Evolutionary conservation across 2,888 invertebrate species (phyloP), one percentile per base, ranked within the genome.

Genomic region (Idaea biselata): DNA sequence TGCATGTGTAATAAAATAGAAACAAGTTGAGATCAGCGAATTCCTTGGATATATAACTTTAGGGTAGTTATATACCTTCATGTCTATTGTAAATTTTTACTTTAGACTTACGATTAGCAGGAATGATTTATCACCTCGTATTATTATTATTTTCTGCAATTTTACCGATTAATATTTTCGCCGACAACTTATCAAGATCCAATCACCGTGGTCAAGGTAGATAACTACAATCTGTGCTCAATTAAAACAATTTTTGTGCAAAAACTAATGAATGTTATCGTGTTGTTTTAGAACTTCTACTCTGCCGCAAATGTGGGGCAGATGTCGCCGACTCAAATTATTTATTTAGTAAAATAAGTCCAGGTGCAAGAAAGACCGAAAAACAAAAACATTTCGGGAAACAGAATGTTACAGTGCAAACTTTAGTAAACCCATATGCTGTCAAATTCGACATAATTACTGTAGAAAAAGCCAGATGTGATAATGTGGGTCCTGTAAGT

Each of bases 241-340:
- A 59, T 5, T 33, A 63, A 32, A 44, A 44, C 8, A 14, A 11
- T 14, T 14, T 44, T 44, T 8, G 11, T 44, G 11, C 44, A 44
- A 11, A 44, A 44, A 44, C 6, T 44, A 44, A 44, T 44, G 32
- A 32, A 32, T 25, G 11, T 44, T 16, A 60, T 59, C 62, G 60
- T 72, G 68, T 67, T 66, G 68, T 88, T 89, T 63, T 83, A 93
- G 94, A 94, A 81, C 80, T 91, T 70, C 81, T 94, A 60, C 76
- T 94, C 33, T 94, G 94, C 76, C 93, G 94, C 31, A 87, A 91
- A 77, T 94, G 94, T 78, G 94, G 94, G 17, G 89, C 91, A 70
- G 94, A 94, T 77, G 83, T 94, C 68, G 93, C 93, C 1, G 93
- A 94, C 72, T 88, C 93, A 16, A 82, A 88, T 80, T 92, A 93